Conservation (phyloP, 2,113 vertebrate species). For the Hydropotes inermis region DNA sequence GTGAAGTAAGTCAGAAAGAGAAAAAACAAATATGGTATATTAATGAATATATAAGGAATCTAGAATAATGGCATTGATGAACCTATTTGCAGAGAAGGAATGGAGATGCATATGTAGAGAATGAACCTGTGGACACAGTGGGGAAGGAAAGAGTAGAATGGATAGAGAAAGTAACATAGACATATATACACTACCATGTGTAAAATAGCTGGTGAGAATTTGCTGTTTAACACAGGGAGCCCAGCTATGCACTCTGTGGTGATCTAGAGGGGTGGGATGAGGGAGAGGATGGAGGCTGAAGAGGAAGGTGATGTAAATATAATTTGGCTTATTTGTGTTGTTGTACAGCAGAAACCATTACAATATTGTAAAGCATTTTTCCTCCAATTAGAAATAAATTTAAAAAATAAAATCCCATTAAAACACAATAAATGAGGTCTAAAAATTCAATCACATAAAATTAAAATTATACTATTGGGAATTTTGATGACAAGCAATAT, state of each 20-base stretch:
- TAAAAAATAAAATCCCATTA: not conserved
- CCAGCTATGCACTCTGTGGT: not conserved
- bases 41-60: not conserved
- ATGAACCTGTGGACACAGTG: not conserved
- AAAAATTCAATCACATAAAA: not conserved
- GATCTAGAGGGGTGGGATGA: not conserved
- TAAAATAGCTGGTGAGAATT: not conserved
- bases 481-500: not conserved
- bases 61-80: not conserved
- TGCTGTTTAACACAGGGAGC: not conserved
- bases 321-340: not conserved
- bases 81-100: not conserved
- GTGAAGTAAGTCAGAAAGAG: not conserved
- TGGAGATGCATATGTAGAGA: not conserved
- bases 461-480: not conserved
- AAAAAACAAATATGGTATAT: not conserved
- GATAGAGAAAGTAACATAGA: not conserved
- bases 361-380: not conserved
- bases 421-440: not conserved
- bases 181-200: not conserved
- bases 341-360: not conserved
- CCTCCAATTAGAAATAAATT: not conserved
- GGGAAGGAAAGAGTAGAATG: not conserved
- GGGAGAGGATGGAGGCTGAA: not conserved
- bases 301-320: not conserved